Percentiles rank a stretch among this genome's conserved stretches.
Conservation (phyloP, 2,888 invertebrate species). For the Drosophila anceps region DNA sequence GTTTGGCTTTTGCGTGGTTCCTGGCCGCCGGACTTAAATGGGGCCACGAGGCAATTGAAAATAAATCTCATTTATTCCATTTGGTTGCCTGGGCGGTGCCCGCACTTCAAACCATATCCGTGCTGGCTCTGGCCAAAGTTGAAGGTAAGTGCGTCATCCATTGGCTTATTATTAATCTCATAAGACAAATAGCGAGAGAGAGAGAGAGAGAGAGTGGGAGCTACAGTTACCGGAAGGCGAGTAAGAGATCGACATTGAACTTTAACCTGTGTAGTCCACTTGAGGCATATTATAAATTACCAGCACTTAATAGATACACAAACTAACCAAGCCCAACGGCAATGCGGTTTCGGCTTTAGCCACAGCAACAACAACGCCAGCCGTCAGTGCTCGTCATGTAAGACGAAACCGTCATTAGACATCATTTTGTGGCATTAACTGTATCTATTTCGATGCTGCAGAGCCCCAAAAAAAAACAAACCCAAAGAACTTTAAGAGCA, state of each 20-base stretch:
- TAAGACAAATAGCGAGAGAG: neutral
- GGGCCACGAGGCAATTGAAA: conserved; percentile 99
- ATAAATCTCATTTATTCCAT: conserved; percentile 98
- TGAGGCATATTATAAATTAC: conserved; percentile 44
- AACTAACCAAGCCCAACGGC: conserved; percentile 24
- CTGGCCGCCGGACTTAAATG: conserved; percentile 98
- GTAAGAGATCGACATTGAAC: conserved; percentile 28
- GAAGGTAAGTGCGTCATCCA: conserved; percentile 89
- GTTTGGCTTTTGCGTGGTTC: conserved; percentile 98
- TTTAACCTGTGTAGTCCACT: conserved; percentile 31
- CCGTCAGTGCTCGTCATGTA: conserved; percentile 59
- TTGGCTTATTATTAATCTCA: conserved; percentile 29
- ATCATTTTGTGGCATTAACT: conserved; percentile 79
- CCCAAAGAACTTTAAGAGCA: conserved; percentile 25
- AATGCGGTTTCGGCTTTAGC: conserved; percentile 10
- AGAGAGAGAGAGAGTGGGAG: neutral
- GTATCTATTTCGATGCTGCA: conserved; percentile 62
- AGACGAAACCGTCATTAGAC: conserved; percentile 79
- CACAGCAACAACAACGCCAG: conserved; percentile 22
- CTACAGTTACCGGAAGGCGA: conserved; percentile 10
- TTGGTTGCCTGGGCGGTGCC: conserved; percentile 99
- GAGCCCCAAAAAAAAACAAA: conserved; percentile 36
- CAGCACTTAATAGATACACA: conserved; percentile 43
- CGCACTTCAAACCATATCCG: conserved; percentile 97
- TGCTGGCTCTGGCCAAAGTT: conserved; percentile 97